These are phyloP conservation scores for Leptopterna dolabrata DNA, from an alignment of 2,888 invertebrate species.

Conservation along the genomic window DNA sequence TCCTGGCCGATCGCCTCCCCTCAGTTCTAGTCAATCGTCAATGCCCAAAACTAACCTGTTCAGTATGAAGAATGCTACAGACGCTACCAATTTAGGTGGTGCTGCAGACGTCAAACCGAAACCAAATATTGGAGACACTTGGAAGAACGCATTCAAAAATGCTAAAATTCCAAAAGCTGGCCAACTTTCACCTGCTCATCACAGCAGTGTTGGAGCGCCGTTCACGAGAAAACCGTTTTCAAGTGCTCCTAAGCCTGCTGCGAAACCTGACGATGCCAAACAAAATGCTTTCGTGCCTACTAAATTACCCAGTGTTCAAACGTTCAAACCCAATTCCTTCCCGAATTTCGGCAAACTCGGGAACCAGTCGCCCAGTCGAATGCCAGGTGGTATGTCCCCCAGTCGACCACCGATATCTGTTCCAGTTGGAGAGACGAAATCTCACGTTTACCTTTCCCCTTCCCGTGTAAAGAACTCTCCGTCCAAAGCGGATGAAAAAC, in stretches of 20 bases:
- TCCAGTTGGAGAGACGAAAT: neutral
- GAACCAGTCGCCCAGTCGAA: constrained; percentile 37
- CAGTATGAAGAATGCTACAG: neutral
- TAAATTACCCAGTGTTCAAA: constrained; percentile 38
- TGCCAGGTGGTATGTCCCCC: constrained; percentile 38
- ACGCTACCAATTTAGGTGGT: neutral
- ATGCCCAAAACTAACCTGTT: neutral
- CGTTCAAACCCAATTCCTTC: constrained; percentile 14
- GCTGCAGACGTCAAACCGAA: constrained; percentile 51
- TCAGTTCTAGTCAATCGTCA: constrained; percentile 20
- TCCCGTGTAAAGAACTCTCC: constrained; percentile 25
- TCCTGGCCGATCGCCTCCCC: neutral
- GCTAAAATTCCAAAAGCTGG: constrained; percentile 62
- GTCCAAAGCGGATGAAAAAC: constrained; percentile 37
- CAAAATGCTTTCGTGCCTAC: neutral
- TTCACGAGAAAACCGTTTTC: constrained; percentile 59
- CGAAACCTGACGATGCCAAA: constrained; percentile 40
- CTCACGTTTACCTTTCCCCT: constrained; percentile 14
- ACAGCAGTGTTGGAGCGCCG: constrained; percentile 57
- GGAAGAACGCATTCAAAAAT: constrained; percentile 63
- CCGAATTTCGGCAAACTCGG: constrained; percentile 36
- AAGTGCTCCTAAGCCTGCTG: constrained; percentile 13
- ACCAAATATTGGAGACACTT: constrained; percentile 61
- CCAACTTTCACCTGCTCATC: constrained; percentile 58
- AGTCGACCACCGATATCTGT: neutral